Conservation (phyloP, 2,797 vertebrate species). For the Darevskia mixta region DNA sequence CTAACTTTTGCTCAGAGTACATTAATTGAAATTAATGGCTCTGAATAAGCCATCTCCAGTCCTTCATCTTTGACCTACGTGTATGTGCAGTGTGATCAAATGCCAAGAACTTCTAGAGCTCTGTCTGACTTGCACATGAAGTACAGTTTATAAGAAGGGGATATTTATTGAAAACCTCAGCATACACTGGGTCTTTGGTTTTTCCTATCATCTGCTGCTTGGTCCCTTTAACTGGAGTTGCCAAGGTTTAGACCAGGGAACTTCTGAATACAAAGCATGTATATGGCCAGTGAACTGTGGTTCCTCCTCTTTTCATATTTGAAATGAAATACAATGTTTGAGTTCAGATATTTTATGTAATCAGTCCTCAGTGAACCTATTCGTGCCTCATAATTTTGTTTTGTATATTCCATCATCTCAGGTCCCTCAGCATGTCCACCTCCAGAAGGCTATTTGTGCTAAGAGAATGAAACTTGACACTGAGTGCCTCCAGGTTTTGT, state of each 20-base stretch:
- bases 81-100: constrained; percentile 6
- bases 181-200: neutral
- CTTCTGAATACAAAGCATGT: neutral
- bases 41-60: neutral
- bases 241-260: neutral
- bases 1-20: too few relatives aligned
- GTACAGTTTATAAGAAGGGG: neutral
- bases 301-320: neutral
- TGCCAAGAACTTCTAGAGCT: neutral
- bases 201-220: neutral
- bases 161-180: neutral
- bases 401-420: constrained; percentile 6
- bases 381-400: neutral
- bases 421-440: constrained; percentile 1
- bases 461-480: neutral
- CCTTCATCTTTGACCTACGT: constrained; percentile 5
- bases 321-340: neutral
- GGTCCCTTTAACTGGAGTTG: too few relatives aligned
- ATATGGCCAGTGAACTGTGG: too few relatives aligned
- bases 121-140: neutral
- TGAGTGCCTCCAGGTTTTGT: neutral
- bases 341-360: neutral
- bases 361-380: neutral
- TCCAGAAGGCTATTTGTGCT: constrained; percentile 17
- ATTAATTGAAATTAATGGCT: too few relatives aligned